Base-by-base conservation (phyloP, 2,113 vertebrate species). In the Pterocles burchelli region DNA sequence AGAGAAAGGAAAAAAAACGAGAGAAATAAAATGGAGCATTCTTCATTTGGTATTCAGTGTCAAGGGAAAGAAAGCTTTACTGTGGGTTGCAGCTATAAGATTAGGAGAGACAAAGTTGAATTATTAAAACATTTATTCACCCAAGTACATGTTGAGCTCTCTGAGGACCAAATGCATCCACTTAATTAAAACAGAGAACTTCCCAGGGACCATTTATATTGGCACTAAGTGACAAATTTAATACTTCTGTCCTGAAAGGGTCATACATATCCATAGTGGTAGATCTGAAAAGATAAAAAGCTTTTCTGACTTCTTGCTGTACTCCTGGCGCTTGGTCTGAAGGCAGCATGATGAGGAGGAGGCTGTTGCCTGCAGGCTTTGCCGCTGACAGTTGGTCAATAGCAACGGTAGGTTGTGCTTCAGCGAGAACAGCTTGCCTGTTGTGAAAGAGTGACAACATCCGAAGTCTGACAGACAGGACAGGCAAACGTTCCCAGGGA, bases 61-160 rank as follows among this genome's bases (percentile, higher is more conserved):
- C 70, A 77, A 79, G 29, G 71, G 71, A 83, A 91, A 89, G 16
- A 83, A 93, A 91, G 48, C 25, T 75, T 95, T 85, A 71, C 85
- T 89, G 87, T 87, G 84, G 81, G 70, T 67, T 95, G 88, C 51
- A 82, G 45, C 57, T 66, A 49, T 62, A 75, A 90, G 80, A 92
- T 81, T 76, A 74, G 76, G 82, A 93, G 79, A 89, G 78, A 74
- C 6, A 10, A 89, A 94, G 58, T 11, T 75, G 74, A 95, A 71
- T 95, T 88, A 93, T 94, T 78, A 70, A 89, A 93, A 89, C 52
- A 88, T 94, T 86, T 86, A 88, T 93, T 93, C 76, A 95, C 43
- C 21, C 58, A 71, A 79, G 78, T 66, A 86, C 38, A 65, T 36
- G 22, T n/a, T 73, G 80, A 92, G 52, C 43, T 92, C 81, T 92